Percentiles rank a stretch among this genome's conserved stretches.
These are phyloP conservation scores for Hucho hucho DNA, from an alignment of 2,113 vertebrate species.

Conservation along the genomic window DNA sequence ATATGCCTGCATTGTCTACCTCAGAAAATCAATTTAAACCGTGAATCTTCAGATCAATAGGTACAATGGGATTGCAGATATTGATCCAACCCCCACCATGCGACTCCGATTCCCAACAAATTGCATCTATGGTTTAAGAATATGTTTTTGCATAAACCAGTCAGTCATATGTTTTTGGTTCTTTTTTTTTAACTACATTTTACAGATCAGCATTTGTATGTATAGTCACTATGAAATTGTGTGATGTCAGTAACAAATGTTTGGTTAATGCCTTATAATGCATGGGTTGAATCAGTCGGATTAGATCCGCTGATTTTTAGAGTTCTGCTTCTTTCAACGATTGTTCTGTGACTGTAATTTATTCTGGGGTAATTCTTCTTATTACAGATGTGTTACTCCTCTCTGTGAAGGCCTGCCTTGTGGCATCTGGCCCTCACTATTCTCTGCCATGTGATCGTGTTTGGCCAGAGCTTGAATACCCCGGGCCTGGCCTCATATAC, in stretches of 20 bases:
- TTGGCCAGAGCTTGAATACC: conserved; percentile 28
- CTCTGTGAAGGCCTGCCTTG: conserved; percentile 41
- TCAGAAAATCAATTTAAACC: conserved; percentile 78
- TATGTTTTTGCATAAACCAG: conserved; percentile 28
- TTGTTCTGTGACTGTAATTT: conserved; percentile 77
- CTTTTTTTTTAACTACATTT: conserved; percentile 41
- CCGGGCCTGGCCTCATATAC: conserved; percentile 36
- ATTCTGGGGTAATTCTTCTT: conserved; percentile 64
- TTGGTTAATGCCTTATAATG: conserved; percentile 75
- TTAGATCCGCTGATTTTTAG: conserved; percentile 54
- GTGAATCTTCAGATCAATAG: conserved; percentile 73
- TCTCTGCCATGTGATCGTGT: conserved; percentile 56
- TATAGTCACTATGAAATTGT: conserved; percentile 65
- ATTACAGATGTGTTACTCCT: conserved; percentile 55
- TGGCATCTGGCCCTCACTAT: conserved; percentile 27
- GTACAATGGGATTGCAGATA: conserved; percentile 74
- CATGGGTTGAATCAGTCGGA: conserved; percentile 69
- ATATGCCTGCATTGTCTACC: conserved; percentile 80
- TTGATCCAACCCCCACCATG: conserved; percentile 52
- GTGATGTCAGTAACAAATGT: conserved; percentile 71
- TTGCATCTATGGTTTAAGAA: conserved; percentile 47
- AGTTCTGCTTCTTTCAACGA: conserved; percentile 58
- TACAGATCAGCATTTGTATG: conserved; percentile 64
- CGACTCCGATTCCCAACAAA: conserved; percentile 60
- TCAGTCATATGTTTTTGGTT: conserved; percentile 21